Percentiles rank a stretch among this genome's conserved stretches.
phyloP scores from a whole-genome alignment of 1,140 invertebrate species.

The Lineus longissimus region DNA sequence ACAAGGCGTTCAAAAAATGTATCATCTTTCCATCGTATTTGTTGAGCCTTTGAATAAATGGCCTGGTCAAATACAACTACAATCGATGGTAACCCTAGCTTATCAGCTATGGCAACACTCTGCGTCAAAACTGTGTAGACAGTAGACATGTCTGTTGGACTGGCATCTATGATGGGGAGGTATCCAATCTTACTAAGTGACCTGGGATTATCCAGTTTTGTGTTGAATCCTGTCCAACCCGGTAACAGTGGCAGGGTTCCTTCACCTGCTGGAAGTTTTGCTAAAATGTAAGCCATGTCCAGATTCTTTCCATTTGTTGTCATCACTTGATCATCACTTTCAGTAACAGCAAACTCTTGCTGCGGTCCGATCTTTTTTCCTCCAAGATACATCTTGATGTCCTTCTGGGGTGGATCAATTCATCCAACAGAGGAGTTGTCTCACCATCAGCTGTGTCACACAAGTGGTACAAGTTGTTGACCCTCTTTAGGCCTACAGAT shows the following conservation, averaged over 20 bases:
- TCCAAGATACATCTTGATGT: background rate
- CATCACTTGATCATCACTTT: background rate
- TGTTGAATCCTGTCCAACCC: constrained; percentile 2
- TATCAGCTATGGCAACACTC: background rate
- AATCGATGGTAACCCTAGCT: background rate
- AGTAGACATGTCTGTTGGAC: background rate
- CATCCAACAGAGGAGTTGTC: too few species aligned
- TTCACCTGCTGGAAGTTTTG: background rate
- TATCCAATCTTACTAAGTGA: background rate
- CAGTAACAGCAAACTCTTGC: background rate
- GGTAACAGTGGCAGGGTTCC: background rate
- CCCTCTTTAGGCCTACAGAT: too few species aligned
- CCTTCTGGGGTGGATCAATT: background rate
- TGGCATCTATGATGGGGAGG: background rate
- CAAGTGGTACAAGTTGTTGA: too few species aligned
- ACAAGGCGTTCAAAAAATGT: background rate
- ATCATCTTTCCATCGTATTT: constrained; percentile 7
- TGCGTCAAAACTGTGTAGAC: background rate
- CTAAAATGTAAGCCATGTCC: background rate
- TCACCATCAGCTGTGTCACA: too few species aligned
- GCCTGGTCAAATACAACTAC: background rate
- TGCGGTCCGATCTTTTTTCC: background rate
- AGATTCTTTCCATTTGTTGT: background rate
- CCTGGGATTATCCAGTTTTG: background rate
- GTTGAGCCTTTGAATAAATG: constrained; percentile 6